Evolutionary conservation across 2,888 invertebrate species (phyloP), one percentile per base, ranked within the genome.

Genomic region (Eupsilia transversa): DNA sequence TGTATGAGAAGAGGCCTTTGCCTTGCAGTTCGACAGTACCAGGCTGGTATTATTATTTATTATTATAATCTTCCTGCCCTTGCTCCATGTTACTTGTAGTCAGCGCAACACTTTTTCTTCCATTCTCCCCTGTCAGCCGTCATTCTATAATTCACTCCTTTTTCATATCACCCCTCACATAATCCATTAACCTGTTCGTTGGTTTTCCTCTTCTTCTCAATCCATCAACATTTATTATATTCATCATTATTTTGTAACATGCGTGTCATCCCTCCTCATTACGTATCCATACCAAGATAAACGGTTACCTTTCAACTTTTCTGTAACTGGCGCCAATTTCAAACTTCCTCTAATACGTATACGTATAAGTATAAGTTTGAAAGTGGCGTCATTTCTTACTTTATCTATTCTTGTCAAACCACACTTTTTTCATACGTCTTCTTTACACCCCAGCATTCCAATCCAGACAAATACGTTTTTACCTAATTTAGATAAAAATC

Each of bases 401-500:
- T 27, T 30, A 43, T 30, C 3, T 14, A 43, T 63, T 61, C 20
- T 43, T 63, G 27, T 27, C 41, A 63, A 23, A 64, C 7, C 20
- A 46, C 23, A 23, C 0, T 33, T 64, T 33, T 65, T n/a, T 33
- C 10, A 17, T 10, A 6, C 1, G 6, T 52, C 6, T 35, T 35
- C 10, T 20, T 35, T 17, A 20, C 17, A 10, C 9, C n/a, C n/a
- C 10, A 35, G n/a, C 33, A 33, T 33, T 65, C n/a, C 5, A n/a
- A 52, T 33, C 10, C n/a, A 33, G n/a, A 10, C 10, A 33, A 33
- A 23, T 10, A n/a, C 0, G 20, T n/a, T 30, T 61, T 54, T 61
- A 49, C 30, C 49, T 27, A 23, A 61, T 52, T 30, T 56, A 43
- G 35, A 69, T 43, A 52, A 75, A 70, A 69, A 27, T 23, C 3